These are phyloP conservation scores for Alcedo quadribrachys DNA, from an alignment of 2,797 vertebrate genomes.

Conservation along the genomic window DNA sequence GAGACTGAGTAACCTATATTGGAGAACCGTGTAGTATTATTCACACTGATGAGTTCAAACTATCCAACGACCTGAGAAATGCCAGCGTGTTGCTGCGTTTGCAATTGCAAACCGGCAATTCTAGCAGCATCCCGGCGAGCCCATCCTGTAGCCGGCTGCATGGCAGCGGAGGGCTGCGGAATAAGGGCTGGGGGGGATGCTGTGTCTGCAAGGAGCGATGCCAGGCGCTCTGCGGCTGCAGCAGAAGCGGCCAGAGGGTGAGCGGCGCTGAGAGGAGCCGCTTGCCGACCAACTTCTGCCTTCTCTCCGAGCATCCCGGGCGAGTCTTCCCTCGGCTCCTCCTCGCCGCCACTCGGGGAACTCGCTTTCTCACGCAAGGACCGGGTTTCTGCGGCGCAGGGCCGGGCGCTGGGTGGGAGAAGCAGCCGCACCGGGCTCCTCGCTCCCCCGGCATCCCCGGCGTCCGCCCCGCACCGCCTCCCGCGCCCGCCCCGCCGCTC, in stretches of 20 bases:
- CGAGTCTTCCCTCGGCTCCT: accelerated
- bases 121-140: neutral
- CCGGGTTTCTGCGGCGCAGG: neutral
- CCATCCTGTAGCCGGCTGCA: neutral
- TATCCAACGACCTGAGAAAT: accelerated
- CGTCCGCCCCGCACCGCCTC: neutral
- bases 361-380: neutral
- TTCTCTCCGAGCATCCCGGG: accelerated
- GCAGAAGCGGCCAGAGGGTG: neutral
- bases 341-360: neutral
- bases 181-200: neutral
- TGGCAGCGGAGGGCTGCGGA: accelerated
- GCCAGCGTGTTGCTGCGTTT: too few species aligned
- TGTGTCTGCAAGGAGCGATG: neutral
- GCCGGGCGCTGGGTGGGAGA: neutral
- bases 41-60: neutral
- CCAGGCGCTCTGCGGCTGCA: neutral
- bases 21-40: neutral
- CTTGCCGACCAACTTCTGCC: accelerated
- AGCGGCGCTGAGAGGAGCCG: too few species aligned
- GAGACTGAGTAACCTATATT: neutral
- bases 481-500: neutral
- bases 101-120: neutral
- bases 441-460: neutral
- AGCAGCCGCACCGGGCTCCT: neutral